phyloP scores from a whole-genome alignment of 1,140 invertebrate species.

The Brachionus calyciflorus region DNA sequence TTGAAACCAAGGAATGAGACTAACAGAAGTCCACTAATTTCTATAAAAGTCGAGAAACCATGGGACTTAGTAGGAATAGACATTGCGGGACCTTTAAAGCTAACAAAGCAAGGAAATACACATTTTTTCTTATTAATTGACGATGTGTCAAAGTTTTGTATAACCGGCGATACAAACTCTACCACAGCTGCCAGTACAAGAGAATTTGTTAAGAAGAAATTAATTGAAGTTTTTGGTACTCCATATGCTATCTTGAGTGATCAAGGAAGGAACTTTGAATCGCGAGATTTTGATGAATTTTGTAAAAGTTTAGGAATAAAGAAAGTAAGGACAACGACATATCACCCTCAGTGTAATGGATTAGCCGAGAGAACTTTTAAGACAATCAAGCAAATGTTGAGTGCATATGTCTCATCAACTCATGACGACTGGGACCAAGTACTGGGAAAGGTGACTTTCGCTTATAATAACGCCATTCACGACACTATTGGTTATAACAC shows the following conservation, averaged over 20 bases:
- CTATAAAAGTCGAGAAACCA: neutral
- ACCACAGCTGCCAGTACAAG: neutral
- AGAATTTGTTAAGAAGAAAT: neutral
- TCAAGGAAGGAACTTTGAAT: no score
- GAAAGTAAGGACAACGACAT: constrained; percentile 50
- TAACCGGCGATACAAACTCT: constrained; percentile 50
- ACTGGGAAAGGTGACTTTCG: neutral
- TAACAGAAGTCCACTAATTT: neutral
- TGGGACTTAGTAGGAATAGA: constrained; percentile 49
- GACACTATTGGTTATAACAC: neutral
- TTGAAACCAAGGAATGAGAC: neutral
- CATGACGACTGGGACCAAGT: constrained; percentile 28
- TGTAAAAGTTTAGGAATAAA: no score
- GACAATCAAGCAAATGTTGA: constrained; percentile 48
- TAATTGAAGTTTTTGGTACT: no score
- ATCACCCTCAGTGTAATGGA: constrained; percentile 54
- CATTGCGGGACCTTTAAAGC: constrained; percentile 51
- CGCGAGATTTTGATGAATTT: no score
- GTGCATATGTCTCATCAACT: neutral
- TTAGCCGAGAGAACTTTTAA: constrained; percentile 52
- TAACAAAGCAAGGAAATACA: constrained; percentile 49
- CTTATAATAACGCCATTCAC: constrained; percentile 12
- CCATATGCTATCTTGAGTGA: no score
- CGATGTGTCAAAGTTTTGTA: constrained; percentile 53
- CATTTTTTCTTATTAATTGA: constrained; percentile 52